Base-by-base conservation (phyloP, 1,140 invertebrate genomes). In the Lepidurus packardi region DNA sequence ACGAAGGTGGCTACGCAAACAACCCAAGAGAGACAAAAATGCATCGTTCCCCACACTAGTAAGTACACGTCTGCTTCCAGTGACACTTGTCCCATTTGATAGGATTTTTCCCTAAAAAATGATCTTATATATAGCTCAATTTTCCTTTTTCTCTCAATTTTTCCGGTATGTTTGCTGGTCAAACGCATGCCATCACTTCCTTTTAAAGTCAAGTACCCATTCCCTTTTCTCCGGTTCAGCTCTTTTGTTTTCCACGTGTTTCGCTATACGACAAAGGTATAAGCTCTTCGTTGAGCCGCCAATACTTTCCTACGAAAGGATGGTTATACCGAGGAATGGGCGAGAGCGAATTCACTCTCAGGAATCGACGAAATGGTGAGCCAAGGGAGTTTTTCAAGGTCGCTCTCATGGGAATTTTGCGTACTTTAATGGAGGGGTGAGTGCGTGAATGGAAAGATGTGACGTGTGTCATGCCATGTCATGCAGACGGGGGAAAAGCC, bases 381-480 rank as follows among this genome's bases (percentile, higher is more conserved):
- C 53, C 53, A 65, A 65, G 53, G 53, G 34, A 34, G 34, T 34
- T 65, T 65, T 65, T 21, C 21, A 13, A 65, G 53, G 53, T 65
- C n/a, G 16, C 53, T 65, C 53, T 4, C 53, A 21, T 65, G 53
- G 53, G 53, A 65, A n/a, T 65, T 47, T 65, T 65, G 13, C 53
- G 13, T 65, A 65, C 21, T 21, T 65, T 47, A 11, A n/a, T 65
- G 16, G 21, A n/a, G 53, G 53, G 53, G 53, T 65, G 53, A 21
- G n/a, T 65, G 53, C 53, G 53, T 65, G 53, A 65, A 65, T n/a
- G 53, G 53, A n/a, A 65, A 65, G 53, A 65, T 65, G 53, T 65
- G 53, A 65, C 53, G 53, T 65, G 47, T 65, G 53, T 65, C 53
- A 65, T 65, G 53, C 53, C 53, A 65, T 65, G 53, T n/a, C n/a